Base-by-base conservation (phyloP, 2,888 invertebrate genomes). In the Archips xylosteana region DNA sequence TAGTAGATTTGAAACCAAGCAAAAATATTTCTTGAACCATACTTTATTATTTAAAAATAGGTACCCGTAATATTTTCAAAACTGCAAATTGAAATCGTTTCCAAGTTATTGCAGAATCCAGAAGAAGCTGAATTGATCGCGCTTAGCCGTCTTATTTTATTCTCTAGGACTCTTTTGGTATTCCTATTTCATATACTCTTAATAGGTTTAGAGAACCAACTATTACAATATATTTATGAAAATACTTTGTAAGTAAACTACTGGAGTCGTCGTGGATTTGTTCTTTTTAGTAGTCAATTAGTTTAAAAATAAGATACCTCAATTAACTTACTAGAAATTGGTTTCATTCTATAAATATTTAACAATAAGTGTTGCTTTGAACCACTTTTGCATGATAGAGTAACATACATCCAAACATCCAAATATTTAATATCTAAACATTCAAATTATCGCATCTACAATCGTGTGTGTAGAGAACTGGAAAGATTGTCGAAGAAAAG, bases 151-250 rank as follows among this genome's bases (percentile, higher is more conserved):
- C 80, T 83, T 82, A 81, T 82, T 82, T 23, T 81, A 78, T 79
- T 75, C 67, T 71, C 78, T 79, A 78, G 77, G 77, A 77, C 79
- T 78, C 68, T 77, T 78, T 78, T 76, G 72, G 79, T 81, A 79
- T 80, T 83, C 78, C 79, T 75, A 80, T 80, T 78, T 78, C 79
- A 80, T 82, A 79, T 83, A 74, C 78, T 81, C 79, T 76, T 74
- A 74, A 75, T 74, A 72, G 66, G 62, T 69, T 78, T 47, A 78
- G 77, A 75, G 74, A 78, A 78, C 74, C 75, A 75, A 75, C 77
- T 76, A 77, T 81, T 77, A 65, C 71, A 77, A 80, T 80, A 80
- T 80, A 80, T 81, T 82, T 79, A 82, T 83, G 80, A 80, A 80
- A 82, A 78, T 77, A 71, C 74, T 67, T 54, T 32, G 34, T 51